A percentile compares a stretch with the other conserved stretches of the same genome.
Evolutionary conservation across 1,140 invertebrate genomes (phyloP).

Genomic region (Pseudomyrmex dendroicus): DNA sequence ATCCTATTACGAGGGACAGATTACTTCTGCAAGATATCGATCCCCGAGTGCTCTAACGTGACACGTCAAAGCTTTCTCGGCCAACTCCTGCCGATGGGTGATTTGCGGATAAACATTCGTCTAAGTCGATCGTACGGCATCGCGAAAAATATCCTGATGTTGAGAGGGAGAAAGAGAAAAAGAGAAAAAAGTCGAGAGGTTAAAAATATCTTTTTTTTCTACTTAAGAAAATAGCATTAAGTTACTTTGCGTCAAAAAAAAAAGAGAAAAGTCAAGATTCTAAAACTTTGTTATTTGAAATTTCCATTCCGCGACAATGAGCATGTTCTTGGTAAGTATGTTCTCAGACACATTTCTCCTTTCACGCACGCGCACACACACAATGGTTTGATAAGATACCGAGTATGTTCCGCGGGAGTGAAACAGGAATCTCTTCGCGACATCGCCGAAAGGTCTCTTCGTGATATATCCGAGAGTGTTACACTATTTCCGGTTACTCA

Average conservation of each 20-base stretch:
- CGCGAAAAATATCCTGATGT: not conserved
- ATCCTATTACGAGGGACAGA: constrained; percentile 70
- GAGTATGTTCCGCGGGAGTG: not conserved
- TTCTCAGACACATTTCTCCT: not conserved
- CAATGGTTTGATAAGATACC: not conserved
- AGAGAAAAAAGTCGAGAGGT: not conserved
- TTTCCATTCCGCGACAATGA: not conserved
- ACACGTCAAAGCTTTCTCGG: constrained; percentile 23
- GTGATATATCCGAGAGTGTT: constrained; percentile 18
- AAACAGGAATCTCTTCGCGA: constrained; percentile 14
- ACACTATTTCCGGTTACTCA: constrained; percentile 45
- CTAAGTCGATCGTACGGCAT: not conserved
- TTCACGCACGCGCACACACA: not conserved
- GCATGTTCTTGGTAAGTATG: not conserved
- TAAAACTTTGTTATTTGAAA: too few species aligned
- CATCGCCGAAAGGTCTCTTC: constrained; percentile 14
- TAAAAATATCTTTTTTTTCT: too few species aligned
- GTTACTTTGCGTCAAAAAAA: too few species aligned
- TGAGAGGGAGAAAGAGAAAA: not conserved
- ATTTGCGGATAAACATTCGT: constrained; percentile 29
- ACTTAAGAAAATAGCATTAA: too few species aligned
- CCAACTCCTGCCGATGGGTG: constrained; percentile 10
- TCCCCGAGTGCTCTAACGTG: constrained; percentile 25
- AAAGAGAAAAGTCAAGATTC: too few species aligned
- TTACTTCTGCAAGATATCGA: constrained; percentile 53